These are phyloP conservation scores for Chelon labrosus DNA, from an alignment of 2,797 vertebrate genomes.

Conservation along the genomic window DNA sequence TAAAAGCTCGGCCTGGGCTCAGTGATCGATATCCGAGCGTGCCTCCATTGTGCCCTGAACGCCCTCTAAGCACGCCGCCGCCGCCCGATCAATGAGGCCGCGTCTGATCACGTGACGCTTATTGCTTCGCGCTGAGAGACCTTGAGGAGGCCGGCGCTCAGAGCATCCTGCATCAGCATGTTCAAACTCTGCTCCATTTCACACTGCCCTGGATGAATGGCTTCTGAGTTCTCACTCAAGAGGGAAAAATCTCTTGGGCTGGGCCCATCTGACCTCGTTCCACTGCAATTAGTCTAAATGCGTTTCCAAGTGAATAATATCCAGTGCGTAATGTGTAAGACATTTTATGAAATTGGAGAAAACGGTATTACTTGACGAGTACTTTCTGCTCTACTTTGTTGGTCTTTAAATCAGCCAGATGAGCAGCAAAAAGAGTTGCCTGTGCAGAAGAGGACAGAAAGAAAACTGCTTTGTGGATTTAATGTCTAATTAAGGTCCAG, in stretches of 20 bases:
- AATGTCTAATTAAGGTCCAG: too few relatives aligned
- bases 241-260: not conserved
- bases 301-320: not conserved
- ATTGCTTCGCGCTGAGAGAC: not conserved
- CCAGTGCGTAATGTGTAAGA: not conserved
- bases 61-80: slow-evolving; percentile 27
- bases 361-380: slow-evolving; percentile 4
- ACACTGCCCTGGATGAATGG: not conserved
- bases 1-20: not conserved
- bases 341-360: not conserved
- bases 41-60: not conserved
- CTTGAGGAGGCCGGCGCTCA: slow-evolving; percentile 25
- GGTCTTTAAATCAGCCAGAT: slow-evolving; percentile 2
- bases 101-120: slow-evolving; percentile 39
- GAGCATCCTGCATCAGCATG: slow-evolving; percentile 32
- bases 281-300: not conserved
- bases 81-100: slow-evolving; percentile 19
- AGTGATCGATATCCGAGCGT: slow-evolving; percentile 8
- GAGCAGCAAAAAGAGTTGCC: not conserved
- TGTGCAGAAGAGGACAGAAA: not conserved
- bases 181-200: slow-evolving; percentile 1
- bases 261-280: slow-evolving; percentile 1
- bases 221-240: not conserved
- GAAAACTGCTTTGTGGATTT: too few relatives aligned
- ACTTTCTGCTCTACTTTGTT: slow-evolving; percentile 11